Percentiles rank a stretch among this genome's conserved stretches.
Evolutionary conservation across 37 sponge, comb jelly and placozoan genomes (phyloP).

Genomic region (Chondrilla cf. caribensis): DNA sequence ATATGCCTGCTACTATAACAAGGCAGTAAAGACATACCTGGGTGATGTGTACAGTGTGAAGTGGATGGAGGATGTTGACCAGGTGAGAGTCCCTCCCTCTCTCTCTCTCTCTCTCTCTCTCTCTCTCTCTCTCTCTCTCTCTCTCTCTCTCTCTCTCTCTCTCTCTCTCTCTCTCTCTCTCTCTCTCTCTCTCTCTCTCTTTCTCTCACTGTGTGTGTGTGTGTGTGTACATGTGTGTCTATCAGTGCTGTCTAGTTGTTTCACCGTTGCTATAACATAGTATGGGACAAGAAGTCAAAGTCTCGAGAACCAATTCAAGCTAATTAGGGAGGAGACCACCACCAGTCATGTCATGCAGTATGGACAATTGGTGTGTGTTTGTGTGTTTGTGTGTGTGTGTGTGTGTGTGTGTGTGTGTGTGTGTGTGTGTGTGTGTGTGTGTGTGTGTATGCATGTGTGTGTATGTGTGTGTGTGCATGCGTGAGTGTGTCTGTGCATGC

Average conservation of each 20-base stretch:
- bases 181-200: too few species aligned
- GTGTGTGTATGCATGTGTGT: neutral
- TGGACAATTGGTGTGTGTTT: slow-evolving; percentile 80
- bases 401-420: too few species aligned
- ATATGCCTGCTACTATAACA: slow-evolving; percentile 74
- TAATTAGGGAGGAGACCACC: slow-evolving; percentile 64
- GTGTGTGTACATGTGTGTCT: neutral
- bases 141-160: too few species aligned
- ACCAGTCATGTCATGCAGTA: slow-evolving; percentile 63
- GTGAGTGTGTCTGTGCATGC: too few species aligned
- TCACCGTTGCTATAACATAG: too few species aligned
- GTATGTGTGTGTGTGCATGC: neutral
- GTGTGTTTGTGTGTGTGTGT: too few species aligned
- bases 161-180: too few species aligned
- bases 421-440: neutral
- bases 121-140: too few species aligned
- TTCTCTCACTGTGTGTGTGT: neutral
- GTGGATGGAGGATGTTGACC: slow-evolving; percentile 82
- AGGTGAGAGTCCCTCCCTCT: too few species aligned
- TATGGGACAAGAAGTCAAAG: slow-evolving; percentile 41
- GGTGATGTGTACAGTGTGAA: slow-evolving; percentile 80
- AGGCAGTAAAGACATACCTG: slow-evolving; percentile 52
- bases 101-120: too few species aligned
- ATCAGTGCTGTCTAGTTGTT: too few species aligned
- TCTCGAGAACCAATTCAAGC: slow-evolving; percentile 55